Evolutionary conservation across 2,888 invertebrate species (phyloP).

Genomic region (Rhingia rostrata): DNA sequence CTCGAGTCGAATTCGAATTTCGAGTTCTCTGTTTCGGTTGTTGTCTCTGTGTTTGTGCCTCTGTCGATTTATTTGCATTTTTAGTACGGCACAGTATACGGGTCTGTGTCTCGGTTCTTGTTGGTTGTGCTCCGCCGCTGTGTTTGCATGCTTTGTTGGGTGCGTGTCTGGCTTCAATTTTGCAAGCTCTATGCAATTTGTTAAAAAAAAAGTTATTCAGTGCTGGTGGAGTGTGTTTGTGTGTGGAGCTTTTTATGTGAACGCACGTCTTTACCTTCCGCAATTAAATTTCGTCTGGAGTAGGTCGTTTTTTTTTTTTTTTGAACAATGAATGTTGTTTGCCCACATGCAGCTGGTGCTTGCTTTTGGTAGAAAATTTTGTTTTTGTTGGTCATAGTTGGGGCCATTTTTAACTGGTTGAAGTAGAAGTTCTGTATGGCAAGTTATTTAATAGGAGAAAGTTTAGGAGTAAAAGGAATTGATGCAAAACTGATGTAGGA

Average conservation of each 20-base stretch:
- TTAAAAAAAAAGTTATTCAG: slow-evolving; percentile 58
- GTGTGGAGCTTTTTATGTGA: slow-evolving; percentile 8
- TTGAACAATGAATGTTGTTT: slow-evolving; percentile 58
- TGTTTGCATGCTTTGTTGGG: slow-evolving; percentile 7
- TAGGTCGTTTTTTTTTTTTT: slow-evolving; percentile 73
- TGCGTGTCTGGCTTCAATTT: slow-evolving; percentile 69
- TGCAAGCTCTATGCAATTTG: slow-evolving; percentile 51
- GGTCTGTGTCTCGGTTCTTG: background rate
- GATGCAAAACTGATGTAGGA: too few species aligned
- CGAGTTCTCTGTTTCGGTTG: slow-evolving; percentile 16
- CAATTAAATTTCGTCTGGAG: slow-evolving; percentile 71
- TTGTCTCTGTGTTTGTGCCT: background rate
- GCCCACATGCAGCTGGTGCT: slow-evolving; percentile 63
- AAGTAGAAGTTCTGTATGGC: too few species aligned
- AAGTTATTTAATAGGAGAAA: too few species aligned
- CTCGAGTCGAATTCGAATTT: slow-evolving; percentile 60
- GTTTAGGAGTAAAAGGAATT: too few species aligned
- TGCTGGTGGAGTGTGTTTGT: slow-evolving; percentile 7
- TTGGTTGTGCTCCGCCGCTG: background rate
- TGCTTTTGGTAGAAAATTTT: background rate
- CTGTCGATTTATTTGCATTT: slow-evolving; percentile 63
- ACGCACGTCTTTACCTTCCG: slow-evolving; percentile 64
- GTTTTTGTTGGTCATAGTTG: background rate
- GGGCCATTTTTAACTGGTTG: too few species aligned
- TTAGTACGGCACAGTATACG: slow-evolving; percentile 47